Evolutionary conservation across 2,888 invertebrate species (phyloP).

Genomic region (Dorcus parallelipipedus): DNA sequence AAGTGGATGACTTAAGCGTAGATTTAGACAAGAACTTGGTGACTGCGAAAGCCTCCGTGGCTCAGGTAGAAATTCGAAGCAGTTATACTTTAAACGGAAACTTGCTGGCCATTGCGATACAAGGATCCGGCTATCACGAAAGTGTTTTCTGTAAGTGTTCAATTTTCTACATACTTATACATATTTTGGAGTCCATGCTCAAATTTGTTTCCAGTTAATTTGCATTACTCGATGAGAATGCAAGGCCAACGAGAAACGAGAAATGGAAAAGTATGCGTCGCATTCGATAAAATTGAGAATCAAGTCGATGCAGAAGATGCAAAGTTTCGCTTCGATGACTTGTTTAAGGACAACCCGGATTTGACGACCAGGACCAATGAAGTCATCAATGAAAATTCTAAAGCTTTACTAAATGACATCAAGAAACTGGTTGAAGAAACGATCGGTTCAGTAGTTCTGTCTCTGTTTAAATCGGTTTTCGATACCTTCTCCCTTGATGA

Average conservation of each 20-base stretch:
- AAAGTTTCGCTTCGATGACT: slow-evolving; percentile 25
- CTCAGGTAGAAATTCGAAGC: too few relatives aligned
- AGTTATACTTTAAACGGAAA: too few relatives aligned
- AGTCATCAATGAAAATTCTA: slow-evolving; percentile 29
- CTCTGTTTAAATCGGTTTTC: slow-evolving; percentile 24
- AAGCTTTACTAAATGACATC: slow-evolving; percentile 26
- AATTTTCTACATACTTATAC: too few relatives aligned
- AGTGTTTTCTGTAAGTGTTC: too few relatives aligned
- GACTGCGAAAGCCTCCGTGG: too few relatives aligned
- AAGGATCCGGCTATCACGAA: too few relatives aligned
- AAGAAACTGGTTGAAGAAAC: slow-evolving; percentile 27
- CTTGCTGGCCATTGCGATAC: too few relatives aligned
- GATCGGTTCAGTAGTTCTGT: slow-evolving; percentile 20
- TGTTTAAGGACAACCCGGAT: slow-evolving; percentile 31
- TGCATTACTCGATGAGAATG: too few relatives aligned
- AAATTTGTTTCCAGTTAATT: too few relatives aligned
- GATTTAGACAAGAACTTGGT: too few relatives aligned
- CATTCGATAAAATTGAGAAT: slow-evolving; percentile 7
- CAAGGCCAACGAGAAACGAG: not conserved
- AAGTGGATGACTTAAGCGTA: too few relatives aligned
- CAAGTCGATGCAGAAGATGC: slow-evolving; percentile 13
- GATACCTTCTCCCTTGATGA: slow-evolving; percentile 24
- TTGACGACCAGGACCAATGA: slow-evolving; percentile 28
- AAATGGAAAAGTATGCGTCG: not conserved
- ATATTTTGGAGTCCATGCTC: too few relatives aligned